A percentile compares a stretch with the other conserved stretches of the same genome.
Evolutionary conservation across 1,140 invertebrate species (phyloP).

Genomic region (Orchesella cincta): DNA sequence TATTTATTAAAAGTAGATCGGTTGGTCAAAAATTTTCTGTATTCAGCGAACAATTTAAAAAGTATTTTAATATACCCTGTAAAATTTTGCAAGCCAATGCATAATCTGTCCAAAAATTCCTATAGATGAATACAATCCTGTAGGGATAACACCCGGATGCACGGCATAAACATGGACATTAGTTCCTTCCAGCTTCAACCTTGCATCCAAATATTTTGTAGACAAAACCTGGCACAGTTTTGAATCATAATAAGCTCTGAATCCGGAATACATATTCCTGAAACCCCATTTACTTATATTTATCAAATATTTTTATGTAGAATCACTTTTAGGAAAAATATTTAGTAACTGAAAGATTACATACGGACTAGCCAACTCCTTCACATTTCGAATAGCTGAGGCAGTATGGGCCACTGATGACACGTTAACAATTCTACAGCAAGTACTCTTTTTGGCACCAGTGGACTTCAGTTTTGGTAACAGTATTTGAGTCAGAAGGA

Average conservation of each 20-base stretch:
- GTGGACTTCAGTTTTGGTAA: slow-evolving; percentile 62
- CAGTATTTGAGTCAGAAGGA: slow-evolving; percentile 79
- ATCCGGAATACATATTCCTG: slow-evolving; percentile 2
- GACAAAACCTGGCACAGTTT: slow-evolving; percentile 83
- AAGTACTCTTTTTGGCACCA: background rate
- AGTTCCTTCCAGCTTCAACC: slow-evolving; percentile 60
- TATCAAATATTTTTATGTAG: background rate
- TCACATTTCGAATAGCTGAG: background rate
- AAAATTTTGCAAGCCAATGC: background rate
- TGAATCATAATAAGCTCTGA: slow-evolving; percentile 75
- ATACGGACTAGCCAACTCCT: background rate
- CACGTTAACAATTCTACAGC: slow-evolving; percentile 5
- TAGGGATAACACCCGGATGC: slow-evolving; percentile 58
- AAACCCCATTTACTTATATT: background rate
- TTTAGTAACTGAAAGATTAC: slow-evolving; percentile 8
- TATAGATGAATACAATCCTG: slow-evolving; percentile 11
- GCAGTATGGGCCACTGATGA: background rate
- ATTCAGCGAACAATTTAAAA: background rate
- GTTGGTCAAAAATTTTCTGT: background rate
- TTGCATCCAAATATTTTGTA: slow-evolving; percentile 68
- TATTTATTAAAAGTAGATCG: background rate
- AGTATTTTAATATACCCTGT: background rate
- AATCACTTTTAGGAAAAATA: too few relatives aligned
- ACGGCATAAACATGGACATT: slow-evolving; percentile 71
- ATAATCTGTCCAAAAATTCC: background rate